These are phyloP conservation scores for Trididemnum miniatum DNA, from an alignment of 23 tunicate species.

Conservation along the genomic window DNA sequence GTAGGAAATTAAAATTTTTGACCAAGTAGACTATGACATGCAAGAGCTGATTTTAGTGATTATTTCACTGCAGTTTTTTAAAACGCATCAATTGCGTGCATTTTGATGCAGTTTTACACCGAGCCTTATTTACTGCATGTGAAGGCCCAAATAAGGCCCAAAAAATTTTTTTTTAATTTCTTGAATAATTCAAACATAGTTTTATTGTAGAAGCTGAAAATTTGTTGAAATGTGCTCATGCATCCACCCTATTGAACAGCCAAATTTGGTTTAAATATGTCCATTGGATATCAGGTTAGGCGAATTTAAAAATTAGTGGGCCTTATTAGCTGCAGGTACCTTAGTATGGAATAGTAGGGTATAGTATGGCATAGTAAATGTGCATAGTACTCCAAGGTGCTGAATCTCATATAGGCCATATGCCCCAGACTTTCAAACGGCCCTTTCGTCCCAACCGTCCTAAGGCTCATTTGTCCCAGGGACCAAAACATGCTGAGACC, in stretches of 20 bases:
- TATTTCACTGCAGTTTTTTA: not conserved
- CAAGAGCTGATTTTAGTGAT: not conserved
- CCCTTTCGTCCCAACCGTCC: no score
- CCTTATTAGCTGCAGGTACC: no score
- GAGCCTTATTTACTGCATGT: not conserved
- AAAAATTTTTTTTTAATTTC: not conserved
- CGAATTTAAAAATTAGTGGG: not conserved
- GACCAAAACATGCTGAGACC: no score
- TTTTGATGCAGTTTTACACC: not conserved
- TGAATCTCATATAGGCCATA: no score
- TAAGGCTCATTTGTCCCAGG: no score
- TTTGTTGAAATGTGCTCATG: not conserved
- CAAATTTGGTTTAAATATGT: not conserved
- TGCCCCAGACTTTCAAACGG: no score
- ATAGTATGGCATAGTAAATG: no score
- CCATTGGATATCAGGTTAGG: not conserved
- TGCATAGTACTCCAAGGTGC: no score
- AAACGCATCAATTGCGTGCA: not conserved
- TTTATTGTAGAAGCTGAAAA: not conserved
- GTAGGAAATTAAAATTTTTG: not conserved
- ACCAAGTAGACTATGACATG: not conserved
- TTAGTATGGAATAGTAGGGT: no score
- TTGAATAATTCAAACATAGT: not conserved
- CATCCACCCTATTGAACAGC: not conserved
- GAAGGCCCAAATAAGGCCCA: not conserved